Evolutionary conservation across 2,797 vertebrate species (phyloP).

Genomic region (Pseudochirops cupreus): DNA sequence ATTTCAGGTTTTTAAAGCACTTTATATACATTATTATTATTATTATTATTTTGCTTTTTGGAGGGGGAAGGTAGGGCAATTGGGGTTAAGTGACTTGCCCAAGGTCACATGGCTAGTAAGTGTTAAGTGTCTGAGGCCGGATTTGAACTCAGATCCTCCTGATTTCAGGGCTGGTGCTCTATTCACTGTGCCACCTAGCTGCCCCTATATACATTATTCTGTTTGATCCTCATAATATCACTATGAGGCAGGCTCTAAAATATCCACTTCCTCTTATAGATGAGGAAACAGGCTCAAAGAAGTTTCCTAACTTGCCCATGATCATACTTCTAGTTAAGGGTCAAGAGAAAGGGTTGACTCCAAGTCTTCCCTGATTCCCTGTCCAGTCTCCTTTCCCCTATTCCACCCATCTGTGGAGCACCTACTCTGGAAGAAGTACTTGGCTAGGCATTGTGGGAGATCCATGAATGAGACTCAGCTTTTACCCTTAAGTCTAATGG

Average conservation of each 20-base stretch:
- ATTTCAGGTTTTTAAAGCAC: conserved; percentile 7
- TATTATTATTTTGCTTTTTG: too few species aligned
- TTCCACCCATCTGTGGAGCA: background rate
- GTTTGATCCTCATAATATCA: conserved; percentile 7
- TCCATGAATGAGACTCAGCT: background rate
- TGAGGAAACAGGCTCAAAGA: conserved; percentile 41
- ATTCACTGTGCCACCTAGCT: too few species aligned
- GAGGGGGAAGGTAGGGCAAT: too few species aligned
- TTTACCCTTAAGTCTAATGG: background rate
- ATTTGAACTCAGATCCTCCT: too few species aligned
- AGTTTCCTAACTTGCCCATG: background rate
- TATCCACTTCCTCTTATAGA: conserved; percentile 36
- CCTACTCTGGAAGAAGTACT: background rate
- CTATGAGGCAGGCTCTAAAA: background rate
- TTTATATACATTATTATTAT: conserved; percentile 14
- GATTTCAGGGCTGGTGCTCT: too few species aligned
- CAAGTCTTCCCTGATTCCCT: background rate
- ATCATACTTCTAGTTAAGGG: background rate
- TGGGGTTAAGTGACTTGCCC: too few species aligned
- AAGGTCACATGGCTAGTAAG: too few species aligned
- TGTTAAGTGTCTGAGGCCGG: too few species aligned
- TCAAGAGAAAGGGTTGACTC: background rate
- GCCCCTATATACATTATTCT: background rate
- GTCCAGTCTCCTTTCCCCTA: background rate
- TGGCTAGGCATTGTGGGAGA: background rate